Conservation (phyloP, 92 coral and sea anemone species). For the Zoanthus sansibaricus region DNA sequence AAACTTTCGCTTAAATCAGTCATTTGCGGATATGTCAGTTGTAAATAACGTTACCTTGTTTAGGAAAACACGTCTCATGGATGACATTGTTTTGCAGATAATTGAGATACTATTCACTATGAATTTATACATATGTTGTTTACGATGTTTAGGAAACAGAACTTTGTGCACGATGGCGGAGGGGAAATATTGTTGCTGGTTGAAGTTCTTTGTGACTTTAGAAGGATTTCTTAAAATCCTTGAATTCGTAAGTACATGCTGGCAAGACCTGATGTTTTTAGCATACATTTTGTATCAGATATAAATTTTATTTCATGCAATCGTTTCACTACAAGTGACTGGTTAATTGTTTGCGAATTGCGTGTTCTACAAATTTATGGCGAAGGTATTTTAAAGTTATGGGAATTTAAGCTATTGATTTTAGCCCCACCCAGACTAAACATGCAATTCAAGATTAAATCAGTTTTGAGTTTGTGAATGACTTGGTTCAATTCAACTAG, state of each 20-base stretch:
- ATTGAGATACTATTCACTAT: neutral
- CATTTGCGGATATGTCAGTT: slow-evolving; percentile 18
- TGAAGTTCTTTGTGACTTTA: slow-evolving; percentile 83
- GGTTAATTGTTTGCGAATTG: neutral
- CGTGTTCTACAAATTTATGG: slow-evolving; percentile 26
- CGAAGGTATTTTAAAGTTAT: neutral
- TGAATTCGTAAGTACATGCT: slow-evolving; percentile 82
- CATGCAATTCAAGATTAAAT: neutral
- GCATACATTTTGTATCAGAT: neutral
- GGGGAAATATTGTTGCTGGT: slow-evolving; percentile 82
- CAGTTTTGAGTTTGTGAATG: neutral
- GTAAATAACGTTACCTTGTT: slow-evolving; percentile 19
- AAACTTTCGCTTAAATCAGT: slow-evolving; percentile 1
- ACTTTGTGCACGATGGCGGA: slow-evolving; percentile 53
- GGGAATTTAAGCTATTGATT: neutral
- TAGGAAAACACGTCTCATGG: neutral
- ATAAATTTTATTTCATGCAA: neutral
- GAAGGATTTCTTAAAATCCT: slow-evolving; percentile 92
- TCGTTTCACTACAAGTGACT: neutral
- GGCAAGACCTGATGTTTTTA: neutral
- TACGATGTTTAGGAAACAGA: slow-evolving; percentile 25
- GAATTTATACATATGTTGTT: neutral
- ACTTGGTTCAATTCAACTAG: no score
- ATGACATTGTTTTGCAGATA: slow-evolving; percentile 4
- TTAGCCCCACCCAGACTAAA: slow-evolving; percentile 14